These are phyloP conservation scores for Actinemys pallida DNA, from an alignment of 2,113 vertebrate genomes.

Conservation along the genomic window DNA sequence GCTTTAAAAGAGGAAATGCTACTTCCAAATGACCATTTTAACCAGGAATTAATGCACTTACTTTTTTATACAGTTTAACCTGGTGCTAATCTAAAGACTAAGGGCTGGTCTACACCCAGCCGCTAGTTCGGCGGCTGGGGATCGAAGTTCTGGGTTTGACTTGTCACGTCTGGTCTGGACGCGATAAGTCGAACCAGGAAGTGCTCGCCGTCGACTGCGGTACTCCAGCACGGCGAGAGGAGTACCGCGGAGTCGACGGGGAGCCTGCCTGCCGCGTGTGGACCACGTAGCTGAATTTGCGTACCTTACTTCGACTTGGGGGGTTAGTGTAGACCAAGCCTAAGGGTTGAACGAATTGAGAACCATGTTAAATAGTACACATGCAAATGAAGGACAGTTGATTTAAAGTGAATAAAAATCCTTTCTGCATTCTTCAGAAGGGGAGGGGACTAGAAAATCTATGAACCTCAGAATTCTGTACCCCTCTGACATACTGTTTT, in stretches of 20 bases:
- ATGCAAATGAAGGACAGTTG: neutral
- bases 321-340: no score
- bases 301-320: no score
- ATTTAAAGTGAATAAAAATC: neutral
- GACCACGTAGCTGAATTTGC: no score
- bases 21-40: neutral
- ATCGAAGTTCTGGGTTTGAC: no score
- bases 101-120: neutral
- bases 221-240: no score
- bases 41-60: neutral
- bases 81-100: neutral
- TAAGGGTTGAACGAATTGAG: neutral
- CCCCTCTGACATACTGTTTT: no score
- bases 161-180: no score
- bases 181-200: no score
- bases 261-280: no score
- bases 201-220: no score
- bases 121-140: no score
- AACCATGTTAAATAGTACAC: neutral
- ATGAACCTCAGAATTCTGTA: neutral
- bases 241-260: no score
- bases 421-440: neutral
- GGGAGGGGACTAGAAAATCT: neutral
- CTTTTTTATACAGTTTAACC: neutral
- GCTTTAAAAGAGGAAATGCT: neutral